Evolutionary conservation across 2,888 invertebrate genomes (phyloP).

Genomic region (Acronicta leporina): DNA sequence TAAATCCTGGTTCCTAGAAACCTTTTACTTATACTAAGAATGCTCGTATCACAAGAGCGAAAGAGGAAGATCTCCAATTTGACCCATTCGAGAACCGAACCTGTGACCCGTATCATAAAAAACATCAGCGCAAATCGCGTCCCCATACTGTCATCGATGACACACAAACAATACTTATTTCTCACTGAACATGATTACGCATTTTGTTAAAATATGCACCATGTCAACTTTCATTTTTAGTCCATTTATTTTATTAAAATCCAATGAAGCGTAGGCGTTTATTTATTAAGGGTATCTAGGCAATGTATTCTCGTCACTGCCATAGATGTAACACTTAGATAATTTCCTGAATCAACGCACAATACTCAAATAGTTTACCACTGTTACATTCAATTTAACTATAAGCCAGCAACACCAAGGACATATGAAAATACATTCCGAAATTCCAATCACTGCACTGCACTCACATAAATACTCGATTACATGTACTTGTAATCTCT

Average conservation of each 20-base stretch:
- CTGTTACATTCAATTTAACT: conserved; percentile 49
- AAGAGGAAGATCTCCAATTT: too few species aligned
- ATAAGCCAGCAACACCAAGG: conserved; percentile 48
- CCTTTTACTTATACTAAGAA: too few species aligned
- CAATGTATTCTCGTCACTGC: conserved; percentile 36
- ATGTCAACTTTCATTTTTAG: conserved; percentile 41
- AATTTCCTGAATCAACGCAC: conserved; percentile 37
- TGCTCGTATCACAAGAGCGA: too few species aligned
- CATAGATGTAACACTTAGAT: conserved; percentile 56
- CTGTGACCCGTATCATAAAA: too few species aligned
- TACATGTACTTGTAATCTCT: conserved; percentile 62
- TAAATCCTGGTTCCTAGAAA: too few species aligned
- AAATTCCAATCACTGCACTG: conserved; percentile 64
- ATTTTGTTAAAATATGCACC: conserved; percentile 19
- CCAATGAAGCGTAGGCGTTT: conserved; percentile 18
- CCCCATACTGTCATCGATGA: background rate
- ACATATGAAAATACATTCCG: conserved; percentile 60
- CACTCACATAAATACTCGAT: conserved; percentile 62
- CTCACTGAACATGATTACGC: conserved; percentile 27
- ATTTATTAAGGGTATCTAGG: conserved; percentile 35
- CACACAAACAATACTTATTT: conserved; percentile 29
- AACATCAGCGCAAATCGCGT: background rate
- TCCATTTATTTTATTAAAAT: conserved; percentile 9
- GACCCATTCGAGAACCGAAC: too few species aligned
- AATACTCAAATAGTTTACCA: conserved; percentile 49